Evolutionary conservation across 2,888 invertebrate species (phyloP).

Genomic region (Oconnorella tubifera): DNA sequence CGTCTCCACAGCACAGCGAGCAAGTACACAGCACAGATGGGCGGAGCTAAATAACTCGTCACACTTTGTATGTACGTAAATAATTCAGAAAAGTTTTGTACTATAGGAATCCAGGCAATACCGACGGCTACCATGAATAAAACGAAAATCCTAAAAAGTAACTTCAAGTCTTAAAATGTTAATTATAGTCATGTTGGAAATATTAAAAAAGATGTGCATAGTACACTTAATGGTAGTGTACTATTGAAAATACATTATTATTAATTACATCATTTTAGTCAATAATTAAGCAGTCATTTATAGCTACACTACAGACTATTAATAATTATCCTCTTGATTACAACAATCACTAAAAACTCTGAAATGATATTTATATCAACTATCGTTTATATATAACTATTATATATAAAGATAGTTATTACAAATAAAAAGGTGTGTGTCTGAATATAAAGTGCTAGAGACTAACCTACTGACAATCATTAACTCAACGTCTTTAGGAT

Average conservation of each 20-base stretch:
- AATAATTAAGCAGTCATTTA: neutral
- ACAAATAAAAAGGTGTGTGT: neutral
- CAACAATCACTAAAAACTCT: neutral
- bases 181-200: neutral
- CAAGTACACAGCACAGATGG: conserved; percentile 60
- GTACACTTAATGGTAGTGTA: neutral
- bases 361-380: neutral
- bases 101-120: conserved; percentile 59
- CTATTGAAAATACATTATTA: no score
- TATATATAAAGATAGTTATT: neutral
- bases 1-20: conserved; percentile 59
- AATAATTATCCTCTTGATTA: neutral
- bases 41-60: conserved; percentile 60
- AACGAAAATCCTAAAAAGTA: conserved; percentile 46
- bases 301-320: neutral
- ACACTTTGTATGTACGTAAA: conserved; percentile 62
- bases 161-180: no score
- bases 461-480: neutral
- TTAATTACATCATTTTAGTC: no score
- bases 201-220: neutral
- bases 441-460: neutral
- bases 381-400: neutral
- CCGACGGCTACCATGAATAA: conserved; percentile 49
- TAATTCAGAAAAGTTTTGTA: conserved; percentile 59
- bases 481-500: conserved; percentile 39